These are phyloP conservation scores for Setipinna tenuifilis DNA, from an alignment of 2,797 vertebrate species.

Conservation along the genomic window DNA sequence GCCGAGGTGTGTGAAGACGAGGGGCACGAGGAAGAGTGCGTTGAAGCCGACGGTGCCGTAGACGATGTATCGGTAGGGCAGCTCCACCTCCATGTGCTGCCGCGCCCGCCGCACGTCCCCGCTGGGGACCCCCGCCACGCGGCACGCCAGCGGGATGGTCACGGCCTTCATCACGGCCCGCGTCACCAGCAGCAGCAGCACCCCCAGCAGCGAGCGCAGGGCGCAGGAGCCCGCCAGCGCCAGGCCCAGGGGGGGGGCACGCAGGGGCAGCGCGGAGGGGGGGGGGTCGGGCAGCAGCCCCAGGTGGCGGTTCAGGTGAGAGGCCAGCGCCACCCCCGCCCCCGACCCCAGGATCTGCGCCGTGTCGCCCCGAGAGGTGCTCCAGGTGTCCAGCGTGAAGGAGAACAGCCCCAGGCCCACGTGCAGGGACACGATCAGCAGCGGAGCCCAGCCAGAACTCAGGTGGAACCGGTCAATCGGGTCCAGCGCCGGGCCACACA, in stretches of 20 bases:
- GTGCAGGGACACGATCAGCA: slow-evolving; percentile 86
- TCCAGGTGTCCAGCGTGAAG: slow-evolving; percentile 96
- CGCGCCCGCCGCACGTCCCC: slow-evolving; percentile 83
- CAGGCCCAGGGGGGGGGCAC: slow-evolving; percentile 68
- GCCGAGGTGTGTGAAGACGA: slow-evolving; percentile 76
- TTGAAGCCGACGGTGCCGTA: slow-evolving; percentile 89
- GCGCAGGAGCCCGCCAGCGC: slow-evolving; percentile 72
- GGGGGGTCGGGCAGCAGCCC: slow-evolving; percentile 80
- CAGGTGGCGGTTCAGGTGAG: slow-evolving; percentile 79
- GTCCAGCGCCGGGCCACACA: slow-evolving; percentile 87
- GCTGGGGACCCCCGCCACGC: slow-evolving; percentile 71
- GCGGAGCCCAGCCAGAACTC: slow-evolving; percentile 82
- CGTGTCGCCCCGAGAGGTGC: slow-evolving; percentile 94
- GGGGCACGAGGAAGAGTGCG: slow-evolving; percentile 85
- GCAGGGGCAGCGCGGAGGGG: slow-evolving; percentile 73
- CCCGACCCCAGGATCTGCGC: slow-evolving; percentile 94
- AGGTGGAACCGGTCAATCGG: slow-evolving; percentile 88
- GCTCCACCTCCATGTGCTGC: slow-evolving; percentile 93
- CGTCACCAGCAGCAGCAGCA: slow-evolving; percentile 79
- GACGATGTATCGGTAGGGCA: slow-evolving; percentile 92
- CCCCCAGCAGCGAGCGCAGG: slow-evolving; percentile 80
- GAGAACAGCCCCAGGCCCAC: slow-evolving; percentile 89
- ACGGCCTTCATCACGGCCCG: slow-evolving; percentile 85
- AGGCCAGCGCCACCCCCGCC: slow-evolving; percentile 89
- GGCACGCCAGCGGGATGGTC: slow-evolving; percentile 86